A percentile compares a stretch with the other conserved stretches of the same genome.
Evolutionary conservation across 2,113 vertebrate genomes (phyloP).

Genomic region (Neogobius melanostomus): DNA sequence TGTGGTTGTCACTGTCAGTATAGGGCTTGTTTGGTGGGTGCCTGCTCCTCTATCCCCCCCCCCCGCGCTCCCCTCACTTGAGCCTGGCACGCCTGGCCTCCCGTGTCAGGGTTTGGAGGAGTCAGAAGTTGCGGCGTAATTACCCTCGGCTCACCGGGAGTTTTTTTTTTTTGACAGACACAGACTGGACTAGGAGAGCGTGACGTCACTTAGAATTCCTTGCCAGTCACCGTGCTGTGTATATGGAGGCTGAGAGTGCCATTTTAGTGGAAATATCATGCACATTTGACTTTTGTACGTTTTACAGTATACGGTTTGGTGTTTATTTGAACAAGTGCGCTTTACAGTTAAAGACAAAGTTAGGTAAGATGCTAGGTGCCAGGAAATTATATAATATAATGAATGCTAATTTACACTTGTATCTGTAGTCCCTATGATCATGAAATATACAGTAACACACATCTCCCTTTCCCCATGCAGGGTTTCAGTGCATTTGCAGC

Average conservation of each 20-base stretch:
- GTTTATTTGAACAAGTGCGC: no score
- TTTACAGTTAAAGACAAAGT: no score
- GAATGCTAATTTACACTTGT: no score
- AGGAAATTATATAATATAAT: no score
- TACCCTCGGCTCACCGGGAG: slow-evolving; percentile 58
- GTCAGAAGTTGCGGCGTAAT: slow-evolving; percentile 71
- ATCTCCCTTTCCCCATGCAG: no score
- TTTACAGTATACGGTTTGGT: no score
- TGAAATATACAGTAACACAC: no score
- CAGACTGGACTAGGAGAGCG: not conserved
- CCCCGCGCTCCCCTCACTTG: slow-evolving; percentile 70
- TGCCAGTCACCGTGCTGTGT: not conserved
- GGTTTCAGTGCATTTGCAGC: no score
- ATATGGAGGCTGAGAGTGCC: not conserved
- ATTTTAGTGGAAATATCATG: no score
- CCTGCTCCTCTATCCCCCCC: slow-evolving; percentile 75
- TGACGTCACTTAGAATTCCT: slow-evolving; percentile 5
- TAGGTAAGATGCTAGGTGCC: no score
- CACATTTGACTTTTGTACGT: no score
- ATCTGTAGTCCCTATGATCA: no score
- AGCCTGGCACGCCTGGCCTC: slow-evolving; percentile 73
- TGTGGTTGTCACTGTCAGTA: slow-evolving; percentile 80
- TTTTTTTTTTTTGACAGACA: not conserved
- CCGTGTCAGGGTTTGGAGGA: slow-evolving; percentile 69
- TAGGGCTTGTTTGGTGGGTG: slow-evolving; percentile 78